Evolutionary conservation across 2,113 vertebrate species (phyloP).

Genomic region (Malurus alboscapulatus): DNA sequence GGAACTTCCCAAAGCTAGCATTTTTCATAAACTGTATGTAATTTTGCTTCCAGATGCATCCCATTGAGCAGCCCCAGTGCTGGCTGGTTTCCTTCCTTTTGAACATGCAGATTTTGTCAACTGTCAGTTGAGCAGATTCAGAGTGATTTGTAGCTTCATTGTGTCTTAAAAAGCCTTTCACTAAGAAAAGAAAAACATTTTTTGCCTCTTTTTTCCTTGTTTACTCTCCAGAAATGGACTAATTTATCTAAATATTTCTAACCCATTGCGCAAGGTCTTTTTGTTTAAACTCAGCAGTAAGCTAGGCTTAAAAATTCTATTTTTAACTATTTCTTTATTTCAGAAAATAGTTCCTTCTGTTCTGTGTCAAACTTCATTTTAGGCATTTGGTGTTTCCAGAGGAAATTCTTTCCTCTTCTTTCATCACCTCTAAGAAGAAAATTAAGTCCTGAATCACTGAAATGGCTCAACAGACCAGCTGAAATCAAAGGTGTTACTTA

Average conservation of each 20-base stretch:
- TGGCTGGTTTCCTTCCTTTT: neutral
- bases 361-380: neutral
- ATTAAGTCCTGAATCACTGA: neutral
- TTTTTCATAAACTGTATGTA: neutral
- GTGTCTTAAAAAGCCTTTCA: neutral
- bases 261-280: neutral
- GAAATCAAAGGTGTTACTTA: neutral
- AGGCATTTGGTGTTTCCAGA: neutral
- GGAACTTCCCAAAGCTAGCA: neutral
- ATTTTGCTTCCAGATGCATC: conserved; percentile 2
- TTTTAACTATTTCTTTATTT: neutral
- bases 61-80: neutral
- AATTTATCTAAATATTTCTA: neutral
- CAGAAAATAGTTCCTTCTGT: neutral
- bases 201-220: neutral
- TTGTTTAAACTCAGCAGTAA: neutral
- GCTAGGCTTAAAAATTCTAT: neutral
- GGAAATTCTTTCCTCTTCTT: neutral
- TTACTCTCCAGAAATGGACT: neutral
- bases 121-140: neutral
- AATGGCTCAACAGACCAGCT: neutral
- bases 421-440: neutral
- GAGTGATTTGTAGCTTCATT: neutral
- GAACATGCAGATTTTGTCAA: neutral
- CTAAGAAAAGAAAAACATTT: neutral